These are phyloP conservation scores for Drosophila nigrodunni DNA, from an alignment of 1,140 invertebrate genomes.

Conservation along the genomic window DNA sequence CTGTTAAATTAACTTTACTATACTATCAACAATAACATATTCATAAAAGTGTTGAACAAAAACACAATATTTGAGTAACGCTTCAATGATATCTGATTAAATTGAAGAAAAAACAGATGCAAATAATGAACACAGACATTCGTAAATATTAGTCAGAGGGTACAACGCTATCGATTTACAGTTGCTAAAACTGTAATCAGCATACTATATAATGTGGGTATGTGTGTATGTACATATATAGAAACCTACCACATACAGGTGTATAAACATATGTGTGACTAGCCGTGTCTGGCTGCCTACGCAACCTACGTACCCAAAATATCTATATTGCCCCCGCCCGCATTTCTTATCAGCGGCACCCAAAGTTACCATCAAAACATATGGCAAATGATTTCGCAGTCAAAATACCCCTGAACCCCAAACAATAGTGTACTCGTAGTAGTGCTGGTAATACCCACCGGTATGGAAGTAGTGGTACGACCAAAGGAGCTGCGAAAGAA, in stretches of 20 bases:
- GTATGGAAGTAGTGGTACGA: constrained; percentile 64
- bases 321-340: constrained; percentile 23
- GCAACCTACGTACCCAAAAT: constrained; percentile 12
- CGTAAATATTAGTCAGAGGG: constrained; percentile 11
- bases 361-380: constrained; percentile 33
- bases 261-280: constrained; percentile 26
- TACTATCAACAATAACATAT: background rate
- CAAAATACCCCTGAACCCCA: background rate
- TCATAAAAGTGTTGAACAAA: background rate
- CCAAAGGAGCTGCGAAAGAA: constrained; percentile 73
- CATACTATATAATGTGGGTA: background rate
- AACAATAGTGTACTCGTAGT: background rate
- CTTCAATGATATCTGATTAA: background rate
- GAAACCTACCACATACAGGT: constrained; percentile 12
- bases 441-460: constrained; percentile 59
- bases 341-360: constrained; percentile 52
- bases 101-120: constrained; percentile 5
- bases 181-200: constrained; percentile 43
- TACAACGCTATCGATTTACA: constrained; percentile 36
- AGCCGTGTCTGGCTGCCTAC: constrained; percentile 19
- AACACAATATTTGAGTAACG: background rate
- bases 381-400: constrained; percentile 33
- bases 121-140: background rate
- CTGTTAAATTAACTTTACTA: background rate
- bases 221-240: background rate